A percentile compares a stretch with the other conserved stretches of the same genome.
These are phyloP conservation scores for Gephyroberyx darwinii DNA, from an alignment of 2,797 vertebrate species.

Conservation along the genomic window DNA sequence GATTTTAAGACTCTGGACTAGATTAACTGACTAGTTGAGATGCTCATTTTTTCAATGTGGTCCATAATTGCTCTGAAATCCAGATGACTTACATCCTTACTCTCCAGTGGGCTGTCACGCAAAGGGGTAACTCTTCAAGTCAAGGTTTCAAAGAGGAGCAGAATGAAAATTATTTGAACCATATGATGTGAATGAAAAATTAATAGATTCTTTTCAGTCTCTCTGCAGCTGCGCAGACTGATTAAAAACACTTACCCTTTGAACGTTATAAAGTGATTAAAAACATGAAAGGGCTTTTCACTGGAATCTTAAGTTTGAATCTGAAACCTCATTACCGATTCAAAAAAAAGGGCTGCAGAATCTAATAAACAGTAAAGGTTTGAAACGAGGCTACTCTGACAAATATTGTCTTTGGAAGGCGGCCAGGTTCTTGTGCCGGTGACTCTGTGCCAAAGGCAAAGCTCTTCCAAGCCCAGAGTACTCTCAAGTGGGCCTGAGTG, in stretches of 20 bases:
- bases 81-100: constrained; percentile 50
- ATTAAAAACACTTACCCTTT: constrained; percentile 71
- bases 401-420: constrained; percentile 83
- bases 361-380: constrained; percentile 79
- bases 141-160: constrained; percentile 37
- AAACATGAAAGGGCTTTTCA: constrained; percentile 62
- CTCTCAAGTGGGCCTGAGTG: constrained; percentile 80
- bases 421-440: constrained; percentile 77
- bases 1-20: constrained; percentile 14
- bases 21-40: constrained; percentile 14
- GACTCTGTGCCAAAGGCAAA: constrained; percentile 76
- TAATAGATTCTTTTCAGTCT: constrained; percentile 33
- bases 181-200: constrained; percentile 65
- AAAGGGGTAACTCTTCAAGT: constrained; percentile 54
- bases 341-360: constrained; percentile 62
- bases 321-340: constrained; percentile 61
- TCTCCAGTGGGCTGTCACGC: constrained; percentile 42
- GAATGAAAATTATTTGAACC: constrained; percentile 63
- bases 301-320: constrained; percentile 62
- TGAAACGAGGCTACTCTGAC: constrained; percentile 80
- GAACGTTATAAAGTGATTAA: constrained; percentile 62
- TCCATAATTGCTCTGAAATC: constrained; percentile 40
- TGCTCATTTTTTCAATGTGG: constrained; percentile 35
- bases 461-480: constrained; percentile 77
- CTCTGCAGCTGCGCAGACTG: constrained; percentile 59